These are phyloP conservation scores for Scomberomorus guttatus DNA, from an alignment of 2,797 vertebrate genomes.

Conservation along the genomic window DNA sequence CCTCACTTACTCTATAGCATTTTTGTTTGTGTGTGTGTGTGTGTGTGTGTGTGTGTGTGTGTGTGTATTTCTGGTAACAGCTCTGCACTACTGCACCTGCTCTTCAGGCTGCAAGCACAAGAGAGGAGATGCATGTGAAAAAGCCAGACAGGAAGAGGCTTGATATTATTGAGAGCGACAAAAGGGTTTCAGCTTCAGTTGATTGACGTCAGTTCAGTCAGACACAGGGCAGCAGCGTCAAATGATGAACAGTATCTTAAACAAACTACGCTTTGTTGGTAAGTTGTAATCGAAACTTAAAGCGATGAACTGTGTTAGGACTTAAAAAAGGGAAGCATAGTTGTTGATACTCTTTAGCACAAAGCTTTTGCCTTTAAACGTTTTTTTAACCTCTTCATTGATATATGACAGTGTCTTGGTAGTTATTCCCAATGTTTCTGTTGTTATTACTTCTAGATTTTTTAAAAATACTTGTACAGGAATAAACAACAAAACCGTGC, in stretches of 20 bases:
- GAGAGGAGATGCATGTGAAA: conserved; percentile 65
- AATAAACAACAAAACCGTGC: conserved; percentile 1
- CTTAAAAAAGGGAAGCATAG: conserved; percentile 47
- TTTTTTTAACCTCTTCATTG: conserved; percentile 11
- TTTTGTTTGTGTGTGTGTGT: conserved; percentile 30
- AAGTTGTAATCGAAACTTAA: neutral
- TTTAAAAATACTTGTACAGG: neutral
- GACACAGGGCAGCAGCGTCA: conserved; percentile 7
- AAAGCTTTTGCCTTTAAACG: conserved; percentile 4
- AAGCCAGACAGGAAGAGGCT: conserved; percentile 76
- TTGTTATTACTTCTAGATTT: neutral
- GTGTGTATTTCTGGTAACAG: conserved; percentile 47
- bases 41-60: conserved; percentile 24
- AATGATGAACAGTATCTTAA: conserved; percentile 34
- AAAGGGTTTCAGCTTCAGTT: conserved; percentile 54
- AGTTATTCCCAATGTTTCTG: neutral
- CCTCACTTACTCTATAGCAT: conserved; percentile 57
- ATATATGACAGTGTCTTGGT: neutral
- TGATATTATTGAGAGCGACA: conserved; percentile 38
- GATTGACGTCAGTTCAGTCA: conserved; percentile 69
- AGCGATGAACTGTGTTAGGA: neutral
- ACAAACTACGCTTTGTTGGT: conserved; percentile 1
- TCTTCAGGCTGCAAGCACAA: conserved; percentile 67
- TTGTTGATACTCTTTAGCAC: neutral
- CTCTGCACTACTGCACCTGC: conserved; percentile 79